Base-by-base conservation (phyloP, 2,113 vertebrate genomes). In the Mobula hypostoma region DNA sequence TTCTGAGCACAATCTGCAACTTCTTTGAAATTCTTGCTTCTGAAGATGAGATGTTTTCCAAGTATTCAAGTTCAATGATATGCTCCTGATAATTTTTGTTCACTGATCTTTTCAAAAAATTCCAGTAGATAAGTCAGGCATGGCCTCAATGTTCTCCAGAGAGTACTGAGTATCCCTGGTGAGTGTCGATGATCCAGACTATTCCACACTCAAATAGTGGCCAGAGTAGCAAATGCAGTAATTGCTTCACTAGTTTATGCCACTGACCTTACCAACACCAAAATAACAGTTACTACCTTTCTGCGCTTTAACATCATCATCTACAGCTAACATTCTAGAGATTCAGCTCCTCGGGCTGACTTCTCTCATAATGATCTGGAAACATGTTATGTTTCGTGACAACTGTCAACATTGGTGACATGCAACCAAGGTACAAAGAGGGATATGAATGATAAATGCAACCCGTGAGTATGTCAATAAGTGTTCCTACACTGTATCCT, bases 71-170 rank as follows among this genome's bases (percentile, higher is more conserved):
- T 90, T 2, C 63, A 66, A 90, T 90, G 32, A 32, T 90, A 90
- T 90, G 66, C n/a, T n/a, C 61, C 61, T 88, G 14, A 68, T 36
- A n/a, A 66, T 14, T 1, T 87, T 32, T 1, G 66, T 66, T 90
- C 85, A 68, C 29, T 90, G 85, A 66, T 90, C 29, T 90, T 61
- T 19, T 90, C 58, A 90, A 90, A 90, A n/a, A 32, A 66, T 90
- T 32, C 24, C 83, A n/a, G 83, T n/a, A 61, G 83, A 88, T 88
- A 61, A n/a, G 58, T 88, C 56, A 88, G 58, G 24, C 1, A 19
- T 66, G 61, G 66, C 61, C 61, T 68, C 72, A 68, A 32, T 29
- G 58, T n/a, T 90, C 66, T 19, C 61, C 32, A 66, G 63, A 19
- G 14, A 5, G 32, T n/a, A 5, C 61, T 66, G 85, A 66, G 15